These are phyloP conservation scores for Cygnus atratus DNA, from an alignment of 2,113 vertebrate species.

Conservation along the genomic window DNA sequence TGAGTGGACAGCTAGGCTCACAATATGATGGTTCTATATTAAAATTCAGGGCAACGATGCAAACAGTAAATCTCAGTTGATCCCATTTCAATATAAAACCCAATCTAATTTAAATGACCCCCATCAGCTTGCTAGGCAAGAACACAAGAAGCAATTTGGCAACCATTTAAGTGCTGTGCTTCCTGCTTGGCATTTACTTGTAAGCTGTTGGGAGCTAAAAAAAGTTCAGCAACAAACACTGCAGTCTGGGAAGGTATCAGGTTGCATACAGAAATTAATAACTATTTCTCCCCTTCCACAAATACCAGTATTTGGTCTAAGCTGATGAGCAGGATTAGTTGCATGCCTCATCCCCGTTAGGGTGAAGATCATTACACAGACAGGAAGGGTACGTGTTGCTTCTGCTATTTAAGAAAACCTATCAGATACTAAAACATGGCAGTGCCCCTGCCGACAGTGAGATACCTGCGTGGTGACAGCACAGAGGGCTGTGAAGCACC, in stretches of 20 bases:
- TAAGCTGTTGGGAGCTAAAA: not conserved
- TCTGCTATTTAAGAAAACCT: not conserved
- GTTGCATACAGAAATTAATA: too few species aligned
- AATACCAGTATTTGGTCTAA: fast-evolving
- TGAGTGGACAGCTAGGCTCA: fast-evolving
- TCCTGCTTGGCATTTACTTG: not conserved
- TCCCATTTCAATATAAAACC: not conserved
- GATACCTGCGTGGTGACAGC: fast-evolving
- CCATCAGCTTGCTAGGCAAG: not conserved
- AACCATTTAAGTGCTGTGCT: too few species aligned
- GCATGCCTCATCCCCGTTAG: fast-evolving
- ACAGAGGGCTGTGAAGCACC: fast-evolving
- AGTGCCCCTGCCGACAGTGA: not conserved
- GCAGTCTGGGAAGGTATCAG: fast-evolving
- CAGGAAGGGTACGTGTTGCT: not conserved
- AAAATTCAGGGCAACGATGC: not conserved
- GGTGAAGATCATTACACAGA: fast-evolving
- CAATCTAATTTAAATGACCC: not conserved
- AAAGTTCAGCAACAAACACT: not conserved
- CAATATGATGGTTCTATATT: not conserved
- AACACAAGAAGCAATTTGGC: not conserved
- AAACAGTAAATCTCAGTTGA: not conserved
- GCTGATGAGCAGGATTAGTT: fast-evolving
- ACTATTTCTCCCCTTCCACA: not conserved
- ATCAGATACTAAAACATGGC: fast-evolving